phyloP scores from a whole-genome alignment of 2,797 vertebrate genomes.

The Hafferia zeledoni region DNA sequence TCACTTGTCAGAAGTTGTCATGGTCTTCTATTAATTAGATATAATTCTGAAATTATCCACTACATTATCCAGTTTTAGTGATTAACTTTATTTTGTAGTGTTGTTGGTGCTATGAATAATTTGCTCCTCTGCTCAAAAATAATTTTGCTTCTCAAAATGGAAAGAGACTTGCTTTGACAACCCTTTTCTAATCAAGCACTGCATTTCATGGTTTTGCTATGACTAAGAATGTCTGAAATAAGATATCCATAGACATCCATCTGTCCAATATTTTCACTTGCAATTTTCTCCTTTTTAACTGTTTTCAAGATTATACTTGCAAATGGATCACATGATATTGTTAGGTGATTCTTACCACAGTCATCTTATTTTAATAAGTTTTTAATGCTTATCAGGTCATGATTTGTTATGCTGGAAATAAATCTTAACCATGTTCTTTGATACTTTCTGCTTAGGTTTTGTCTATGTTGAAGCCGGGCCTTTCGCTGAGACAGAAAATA shows the following conservation, averaged over 20 bases:
- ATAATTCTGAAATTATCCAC: not conserved
- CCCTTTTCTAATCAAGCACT: not conserved
- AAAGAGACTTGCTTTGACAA: not conserved
- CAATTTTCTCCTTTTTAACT: not conserved
- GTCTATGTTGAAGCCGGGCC: not conserved
- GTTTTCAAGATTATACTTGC: not conserved
- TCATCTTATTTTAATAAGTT: not conserved
- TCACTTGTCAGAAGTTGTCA: not conserved
- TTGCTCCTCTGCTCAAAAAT: not conserved
- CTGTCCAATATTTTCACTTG: not conserved
- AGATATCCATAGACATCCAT: not conserved
- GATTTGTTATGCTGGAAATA: not conserved
- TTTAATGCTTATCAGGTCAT: not conserved
- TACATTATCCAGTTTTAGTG: not conserved
- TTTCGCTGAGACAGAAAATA: slow-evolving; percentile 1
- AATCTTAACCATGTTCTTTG: not conserved
- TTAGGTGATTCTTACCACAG: not conserved
- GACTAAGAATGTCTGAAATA: slow-evolving; percentile 10
- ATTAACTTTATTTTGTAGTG: not conserved
- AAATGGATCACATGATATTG: not conserved
- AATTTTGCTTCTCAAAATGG: not conserved
- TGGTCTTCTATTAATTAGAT: not conserved
- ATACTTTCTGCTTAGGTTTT: not conserved
- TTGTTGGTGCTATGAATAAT: not conserved
- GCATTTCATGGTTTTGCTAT: not conserved